Evolutionary conservation across 1,140 invertebrate genomes (phyloP).

Genomic region (Battus philenor): DNA sequence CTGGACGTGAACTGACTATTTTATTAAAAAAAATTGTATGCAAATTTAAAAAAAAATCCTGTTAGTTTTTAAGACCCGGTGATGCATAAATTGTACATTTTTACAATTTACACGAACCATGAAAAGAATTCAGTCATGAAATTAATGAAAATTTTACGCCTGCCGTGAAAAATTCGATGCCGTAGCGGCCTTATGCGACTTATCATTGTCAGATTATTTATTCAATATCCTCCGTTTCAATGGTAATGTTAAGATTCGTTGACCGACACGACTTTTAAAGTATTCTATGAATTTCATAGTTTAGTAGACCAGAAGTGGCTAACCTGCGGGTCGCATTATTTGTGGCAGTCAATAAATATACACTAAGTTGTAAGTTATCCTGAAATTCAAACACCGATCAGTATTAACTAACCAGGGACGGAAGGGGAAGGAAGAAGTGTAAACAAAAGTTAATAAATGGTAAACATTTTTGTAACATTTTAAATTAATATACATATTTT

Average conservation of each 20-base stretch:
- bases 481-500: no score
- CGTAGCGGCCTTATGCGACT: conserved; percentile 12
- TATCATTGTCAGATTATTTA: conserved; percentile 28
- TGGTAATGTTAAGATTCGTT: conserved; percentile 44
- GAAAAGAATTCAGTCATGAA: conserved; percentile 31
- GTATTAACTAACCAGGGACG: no score
- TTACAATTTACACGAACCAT: conserved; percentile 34
- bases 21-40: conserved; percentile 44
- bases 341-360: no score
- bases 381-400: no score
- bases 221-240: conserved; percentile 36
- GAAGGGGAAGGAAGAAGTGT: no score
- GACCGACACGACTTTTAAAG: conserved; percentile 42
- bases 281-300: conserved; percentile 38
- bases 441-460: no score
- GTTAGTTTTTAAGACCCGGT: conserved; percentile 31
- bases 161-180: conserved; percentile 20
- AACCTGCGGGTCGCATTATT: no score
- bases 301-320: no score
- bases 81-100: conserved; percentile 40
- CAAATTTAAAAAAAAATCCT: conserved; percentile 45
- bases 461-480: no score
- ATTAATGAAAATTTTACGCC: conserved; percentile 18
- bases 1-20: conserved; percentile 34
- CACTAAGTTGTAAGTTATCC: no score